Evolutionary conservation across 2,888 invertebrate genomes (phyloP).

Genomic region (Blastobasis lacticolella): DNA sequence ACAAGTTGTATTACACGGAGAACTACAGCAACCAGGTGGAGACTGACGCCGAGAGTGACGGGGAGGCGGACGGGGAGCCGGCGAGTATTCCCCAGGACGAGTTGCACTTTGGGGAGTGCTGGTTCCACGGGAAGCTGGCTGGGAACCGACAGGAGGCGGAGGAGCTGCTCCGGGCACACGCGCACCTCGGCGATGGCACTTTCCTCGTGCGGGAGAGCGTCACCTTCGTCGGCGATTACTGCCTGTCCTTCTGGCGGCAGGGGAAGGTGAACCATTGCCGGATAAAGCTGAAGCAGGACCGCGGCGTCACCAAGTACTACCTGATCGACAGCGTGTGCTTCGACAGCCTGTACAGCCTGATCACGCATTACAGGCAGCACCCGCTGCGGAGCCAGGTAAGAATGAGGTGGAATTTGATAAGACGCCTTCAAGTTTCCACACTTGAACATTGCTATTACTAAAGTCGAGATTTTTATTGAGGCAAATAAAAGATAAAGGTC

Average conservation of each 20-base stretch:
- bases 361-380: conserved; percentile 90
- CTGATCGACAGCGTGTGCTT: conserved; percentile 91
- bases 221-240: conserved; percentile 97
- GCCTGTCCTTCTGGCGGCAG: conserved; percentile 94
- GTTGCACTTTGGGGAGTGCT: conserved; percentile 91
- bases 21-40: conserved; percentile 69
- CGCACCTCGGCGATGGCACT: conserved; percentile 91
- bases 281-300: conserved; percentile 91
- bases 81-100: conserved; percentile 86
- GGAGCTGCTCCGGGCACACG: conserved; percentile 82
- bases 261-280: conserved; percentile 94
- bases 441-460: too few species aligned
- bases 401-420: background rate
- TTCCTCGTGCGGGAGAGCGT: conserved; percentile 95
- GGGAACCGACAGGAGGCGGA: conserved; percentile 88
- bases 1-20: conserved; percentile 91
- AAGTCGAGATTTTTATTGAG: too few species aligned
- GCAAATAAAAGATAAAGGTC: too few species aligned
- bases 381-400: conserved; percentile 87
- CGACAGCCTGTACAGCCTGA: conserved; percentile 92
- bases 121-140: conserved; percentile 93
- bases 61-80: conserved; percentile 70
- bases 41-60: conserved; percentile 75
- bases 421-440: too few species aligned
- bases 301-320: conserved; percentile 91